Conservation (phyloP, 2,113 vertebrate species). For the Guaruba guarouba region DNA sequence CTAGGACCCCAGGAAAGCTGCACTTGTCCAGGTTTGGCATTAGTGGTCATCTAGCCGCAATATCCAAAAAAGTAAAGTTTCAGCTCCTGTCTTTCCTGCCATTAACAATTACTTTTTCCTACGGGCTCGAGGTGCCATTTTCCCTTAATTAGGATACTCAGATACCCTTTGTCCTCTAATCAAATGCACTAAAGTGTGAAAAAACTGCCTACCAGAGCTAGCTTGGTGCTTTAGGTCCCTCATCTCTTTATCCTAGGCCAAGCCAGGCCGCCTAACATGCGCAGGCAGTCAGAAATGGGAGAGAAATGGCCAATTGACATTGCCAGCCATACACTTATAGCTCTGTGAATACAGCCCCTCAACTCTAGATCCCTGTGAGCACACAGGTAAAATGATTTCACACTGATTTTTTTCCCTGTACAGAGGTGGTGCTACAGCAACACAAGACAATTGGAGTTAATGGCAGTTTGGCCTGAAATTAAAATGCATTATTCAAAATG, state of each 20-base stretch:
- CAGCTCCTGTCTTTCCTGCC: background rate
- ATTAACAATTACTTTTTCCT: background rate
- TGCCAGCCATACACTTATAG: background rate
- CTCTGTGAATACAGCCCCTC: fast-evolving
- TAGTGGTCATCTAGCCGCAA: background rate
- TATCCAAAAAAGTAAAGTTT: background rate
- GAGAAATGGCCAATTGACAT: background rate
- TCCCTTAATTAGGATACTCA: background rate
- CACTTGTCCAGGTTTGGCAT: fast-evolving
- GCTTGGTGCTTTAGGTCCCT: background rate
- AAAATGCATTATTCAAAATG: background rate
- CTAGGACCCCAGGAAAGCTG: background rate
- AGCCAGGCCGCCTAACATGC: fast-evolving
- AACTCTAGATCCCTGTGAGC: background rate
- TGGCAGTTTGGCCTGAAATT: background rate
- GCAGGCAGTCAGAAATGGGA: background rate
- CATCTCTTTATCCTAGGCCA: background rate
- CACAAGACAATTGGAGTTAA: fast-evolving
- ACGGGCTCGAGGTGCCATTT: background rate
- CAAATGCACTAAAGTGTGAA: background rate
- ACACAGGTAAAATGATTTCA: background rate
- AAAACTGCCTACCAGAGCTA: background rate
- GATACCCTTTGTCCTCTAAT: background rate
- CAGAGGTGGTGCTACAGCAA: background rate
- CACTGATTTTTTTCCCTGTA: fast-evolving